Evolutionary conservation across 1,140 invertebrate genomes (phyloP).

Genomic region (Ceratosolen fusciceps): DNA sequence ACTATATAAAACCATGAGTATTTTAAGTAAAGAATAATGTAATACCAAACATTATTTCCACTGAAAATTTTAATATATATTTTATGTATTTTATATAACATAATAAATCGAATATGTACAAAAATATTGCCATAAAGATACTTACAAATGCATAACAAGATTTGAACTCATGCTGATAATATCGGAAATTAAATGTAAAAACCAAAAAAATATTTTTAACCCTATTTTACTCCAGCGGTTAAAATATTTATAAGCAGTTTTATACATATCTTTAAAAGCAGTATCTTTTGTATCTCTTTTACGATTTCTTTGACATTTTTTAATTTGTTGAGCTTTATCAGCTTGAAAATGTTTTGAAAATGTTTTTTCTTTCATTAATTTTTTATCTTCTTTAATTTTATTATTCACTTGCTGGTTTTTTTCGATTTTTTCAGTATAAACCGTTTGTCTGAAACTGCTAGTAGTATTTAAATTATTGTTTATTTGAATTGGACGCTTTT

Average conservation of each 20-base stretch:
- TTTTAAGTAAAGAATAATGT: constrained; percentile 66
- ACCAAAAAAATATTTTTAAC: constrained; percentile 80
- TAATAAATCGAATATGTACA: constrained; percentile 51
- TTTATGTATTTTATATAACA: neutral
- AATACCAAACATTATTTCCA: constrained; percentile 66
- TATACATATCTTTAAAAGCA: constrained; percentile 70
- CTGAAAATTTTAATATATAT: constrained; percentile 55
- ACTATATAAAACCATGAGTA: constrained; percentile 64
- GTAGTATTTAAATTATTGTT: constrained; percentile 69
- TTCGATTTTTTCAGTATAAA: constrained; percentile 62
- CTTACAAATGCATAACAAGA: constrained; percentile 83
- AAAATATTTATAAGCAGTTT: constrained; percentile 71
- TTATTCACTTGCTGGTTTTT: constrained; percentile 71
- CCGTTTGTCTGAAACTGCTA: constrained; percentile 62
- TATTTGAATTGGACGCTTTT: constrained; percentile 66
- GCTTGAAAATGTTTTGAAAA: constrained; percentile 65
- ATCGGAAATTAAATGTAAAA: constrained; percentile 83
- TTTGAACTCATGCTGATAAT: constrained; percentile 83
- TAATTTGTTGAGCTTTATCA: constrained; percentile 68
- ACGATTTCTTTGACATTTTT: constrained; percentile 63
- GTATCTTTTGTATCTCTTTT: constrained; percentile 66
- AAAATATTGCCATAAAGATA: constrained; percentile 65
- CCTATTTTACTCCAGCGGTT: constrained; percentile 79
- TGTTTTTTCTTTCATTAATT: constrained; percentile 68
- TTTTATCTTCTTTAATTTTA: constrained; percentile 70